Evolutionary conservation across 92 coral and sea anemone species (phyloP).

Genomic region (Phenganax stokvisi): DNA sequence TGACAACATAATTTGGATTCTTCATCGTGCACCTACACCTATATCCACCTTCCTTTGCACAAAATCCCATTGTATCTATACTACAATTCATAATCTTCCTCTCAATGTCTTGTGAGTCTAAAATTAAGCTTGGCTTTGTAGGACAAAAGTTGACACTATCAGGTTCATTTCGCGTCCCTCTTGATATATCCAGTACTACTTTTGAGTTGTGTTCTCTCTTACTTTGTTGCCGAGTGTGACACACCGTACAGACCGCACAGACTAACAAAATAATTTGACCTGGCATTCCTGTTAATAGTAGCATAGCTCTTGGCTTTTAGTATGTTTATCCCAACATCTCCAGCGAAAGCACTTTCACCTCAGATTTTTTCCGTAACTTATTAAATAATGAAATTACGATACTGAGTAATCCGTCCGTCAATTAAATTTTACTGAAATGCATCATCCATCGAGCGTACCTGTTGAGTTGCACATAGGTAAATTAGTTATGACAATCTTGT

Average conservation of each 20-base stretch:
- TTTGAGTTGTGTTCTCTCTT: not conserved
- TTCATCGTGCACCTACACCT: constrained; percentile 1
- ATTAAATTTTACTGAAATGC: not conserved
- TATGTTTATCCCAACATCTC: too few relatives aligned
- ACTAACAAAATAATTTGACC: not conserved
- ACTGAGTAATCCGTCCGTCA: not conserved
- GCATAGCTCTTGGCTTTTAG: too few relatives aligned
- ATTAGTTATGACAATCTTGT: constrained; percentile 5
- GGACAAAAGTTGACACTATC: constrained; percentile 1
- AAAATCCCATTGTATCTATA: not conserved
- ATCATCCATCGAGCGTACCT: not conserved
- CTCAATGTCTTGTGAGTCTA: not conserved
- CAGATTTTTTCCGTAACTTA: too few relatives aligned
- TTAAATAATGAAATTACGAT: not conserved
- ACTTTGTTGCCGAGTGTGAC: not conserved
- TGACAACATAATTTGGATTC: constrained; percentile 5
- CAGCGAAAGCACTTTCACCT: too few relatives aligned
- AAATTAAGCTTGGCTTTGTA: not conserved
- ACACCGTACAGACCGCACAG: not conserved
- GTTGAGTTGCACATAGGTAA: not conserved
- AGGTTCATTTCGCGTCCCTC: not conserved
- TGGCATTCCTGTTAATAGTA: not conserved
- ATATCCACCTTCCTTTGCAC: not conserved
- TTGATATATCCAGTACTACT: not conserved
- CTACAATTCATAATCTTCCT: constrained; percentile 28